Conservation (phyloP, 2,797 vertebrate genomes). For the Danio kyathit region DNA sequence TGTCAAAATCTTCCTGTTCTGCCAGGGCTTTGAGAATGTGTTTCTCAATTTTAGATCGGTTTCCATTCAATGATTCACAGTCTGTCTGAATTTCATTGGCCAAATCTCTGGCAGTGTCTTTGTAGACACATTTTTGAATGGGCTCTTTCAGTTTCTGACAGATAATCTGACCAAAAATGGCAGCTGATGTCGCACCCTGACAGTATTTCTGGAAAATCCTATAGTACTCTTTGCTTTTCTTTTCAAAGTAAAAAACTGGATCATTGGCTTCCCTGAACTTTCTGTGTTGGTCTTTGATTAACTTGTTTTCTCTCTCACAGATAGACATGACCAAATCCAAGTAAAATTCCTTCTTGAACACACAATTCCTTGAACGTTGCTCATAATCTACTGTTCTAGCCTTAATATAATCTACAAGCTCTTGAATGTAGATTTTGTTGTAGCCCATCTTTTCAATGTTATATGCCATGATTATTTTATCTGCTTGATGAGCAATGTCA, state of each 20-base stretch:
- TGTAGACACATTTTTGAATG: constrained; percentile 11
- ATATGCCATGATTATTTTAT: background rate
- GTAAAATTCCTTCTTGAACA: background rate
- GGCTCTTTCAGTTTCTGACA: constrained; percentile 33
- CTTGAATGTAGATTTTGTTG: constrained; percentile 14
- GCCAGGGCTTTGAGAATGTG: background rate
- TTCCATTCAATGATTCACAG: constrained; percentile 11
- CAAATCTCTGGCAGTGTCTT: background rate
- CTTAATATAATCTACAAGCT: background rate
- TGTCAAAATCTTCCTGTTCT: background rate
- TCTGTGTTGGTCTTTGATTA: background rate
- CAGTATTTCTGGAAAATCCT: constrained; percentile 30
- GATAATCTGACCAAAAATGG: constrained; percentile 29
- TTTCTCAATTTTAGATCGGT: constrained; percentile 18
- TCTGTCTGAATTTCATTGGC: background rate
- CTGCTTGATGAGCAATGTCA: background rate
- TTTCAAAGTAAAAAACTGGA: constrained; percentile 8
- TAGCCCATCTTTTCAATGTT: constrained; percentile 11
- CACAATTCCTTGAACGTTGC: background rate
- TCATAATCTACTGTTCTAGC: background rate
- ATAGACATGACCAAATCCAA: background rate
- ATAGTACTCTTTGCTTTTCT: background rate
- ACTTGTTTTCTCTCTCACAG: background rate
- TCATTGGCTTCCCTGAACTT: constrained; percentile 2
- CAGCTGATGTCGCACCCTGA: constrained; percentile 14